Base-by-base conservation (phyloP, 2,888 invertebrate species). In the Meliscaeva auricollis region DNA sequence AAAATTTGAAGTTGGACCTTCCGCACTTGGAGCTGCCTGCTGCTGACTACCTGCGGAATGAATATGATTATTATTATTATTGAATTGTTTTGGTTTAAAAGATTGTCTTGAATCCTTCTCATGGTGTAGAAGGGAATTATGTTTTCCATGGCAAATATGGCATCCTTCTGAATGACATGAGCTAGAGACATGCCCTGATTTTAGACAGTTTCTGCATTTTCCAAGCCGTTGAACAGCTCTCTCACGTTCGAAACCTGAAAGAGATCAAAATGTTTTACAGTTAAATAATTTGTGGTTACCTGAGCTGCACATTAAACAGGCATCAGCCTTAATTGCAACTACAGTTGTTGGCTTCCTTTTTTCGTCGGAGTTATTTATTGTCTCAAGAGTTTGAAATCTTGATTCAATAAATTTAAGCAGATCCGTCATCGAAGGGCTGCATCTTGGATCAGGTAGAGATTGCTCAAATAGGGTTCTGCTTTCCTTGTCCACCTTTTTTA, bases 401-500 rank as follows among this genome's bases (percentile, higher is more conserved):
- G 41, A 52, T 44, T 54, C 62, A 30, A 58, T 22, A 46, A 46
- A 66, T n/a, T 48, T 66, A 6, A 32, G 50, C 5, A 66, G 48
- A 9, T 20, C 17, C 9, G 5, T 11, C 0, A 64, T 13, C 7
- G 62, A 22, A 38, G 50, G 41, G 50, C 62, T 73, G 30, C 62
- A 38, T 15, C 41, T 73, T 8, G 62, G 56, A 52, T 75, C 52
- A 15, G 30, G 54, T 17, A 75, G 26, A 2, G 75, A 66, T n/a
- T 75, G 66, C 13, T 66, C 35, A 13, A 75, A 56, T 2, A 74
- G n/a, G 6, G 54, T 54, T 64, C 44, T 64, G 41, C 54, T 56
- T 11, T 64, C 52, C 13, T 44, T 44, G 11, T 66, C 35, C 26
- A 54, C 22, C 13, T 54, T 69, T 22, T 69, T 30, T 9, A 69